Evolutionary conservation across 2,888 invertebrate genomes (phyloP), one percentile per base, ranked within the genome.

Genomic region (Pristionchus fissidentatus): DNA sequence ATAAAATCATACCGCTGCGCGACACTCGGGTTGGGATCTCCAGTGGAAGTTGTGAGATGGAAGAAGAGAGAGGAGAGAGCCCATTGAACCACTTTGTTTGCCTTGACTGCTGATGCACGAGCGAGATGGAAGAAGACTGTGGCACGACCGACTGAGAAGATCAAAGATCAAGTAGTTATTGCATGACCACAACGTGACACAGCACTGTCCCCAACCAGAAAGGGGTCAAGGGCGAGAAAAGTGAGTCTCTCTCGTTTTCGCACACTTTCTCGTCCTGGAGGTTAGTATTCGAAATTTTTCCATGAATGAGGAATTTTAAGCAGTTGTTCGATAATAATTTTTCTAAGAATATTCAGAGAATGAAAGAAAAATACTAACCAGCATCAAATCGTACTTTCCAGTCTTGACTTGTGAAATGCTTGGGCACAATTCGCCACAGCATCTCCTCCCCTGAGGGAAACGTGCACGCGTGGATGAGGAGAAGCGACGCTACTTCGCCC

Each of bases 21-120:
- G 3, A 99, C 97, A 89, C 97, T 95, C 26, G 97, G 96, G 93
- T 96, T 97, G 85, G 95, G 95, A 93, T 99, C 99, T 93, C 98
- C 97, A 95, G 98, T 96, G 90, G 97, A 96, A 83, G 96, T 96
- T 89, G 99, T 96, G 84, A 98, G 94, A 93, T 97, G 97, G 93
- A 97, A 98, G 94, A 98, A 98, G 1, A 97, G 97, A 88, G 97
- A 97, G 8, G 98, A 97, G 90, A 99, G 93, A 0, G 97, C 96
- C 0, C 15, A 35, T 49, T 75, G 49, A 3, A 49, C 60, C 26
- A 87, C 88, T 84, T 93, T 95, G 92, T 96, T 96, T 83, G 95
- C 95, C 90, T 95, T 95, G 43, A 97, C 94, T 0, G 97, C 96
- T 0, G 96, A 96, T 0, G 96, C 95, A 92, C 97, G 97, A 95